Conservation (phyloP, 1,140 invertebrate species). For the Archivesica marissinica region DNA sequence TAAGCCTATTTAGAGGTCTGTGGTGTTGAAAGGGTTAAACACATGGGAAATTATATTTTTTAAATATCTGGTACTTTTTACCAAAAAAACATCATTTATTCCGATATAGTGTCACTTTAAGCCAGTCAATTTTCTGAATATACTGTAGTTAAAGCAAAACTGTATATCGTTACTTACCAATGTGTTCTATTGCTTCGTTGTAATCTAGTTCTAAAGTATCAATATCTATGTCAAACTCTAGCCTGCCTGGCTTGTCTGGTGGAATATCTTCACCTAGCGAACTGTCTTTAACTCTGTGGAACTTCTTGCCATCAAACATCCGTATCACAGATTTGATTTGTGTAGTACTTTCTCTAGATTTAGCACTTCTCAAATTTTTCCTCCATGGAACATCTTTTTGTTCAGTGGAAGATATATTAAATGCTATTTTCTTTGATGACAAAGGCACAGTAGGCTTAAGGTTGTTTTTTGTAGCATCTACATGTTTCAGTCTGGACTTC, state of each 20-base stretch:
- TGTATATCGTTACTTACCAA: no score
- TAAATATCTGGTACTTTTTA: no score
- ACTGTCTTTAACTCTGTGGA: neutral
- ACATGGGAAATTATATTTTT: no score
- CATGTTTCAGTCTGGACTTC: neutral
- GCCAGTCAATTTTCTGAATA: no score
- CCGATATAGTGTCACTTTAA: no score
- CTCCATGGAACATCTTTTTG: neutral
- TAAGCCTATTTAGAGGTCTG: no score
- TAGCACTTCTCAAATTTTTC: neutral
- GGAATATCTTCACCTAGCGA: neutral
- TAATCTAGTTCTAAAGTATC: neutral
- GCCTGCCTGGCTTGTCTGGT: conserved; percentile 6
- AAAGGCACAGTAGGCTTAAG: neutral
- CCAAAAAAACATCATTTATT: no score
- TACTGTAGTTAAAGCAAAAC: no score
- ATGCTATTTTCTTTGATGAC: neutral
- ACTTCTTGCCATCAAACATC: conserved; percentile 10
- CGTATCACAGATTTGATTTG: neutral
- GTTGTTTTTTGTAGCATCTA: neutral
- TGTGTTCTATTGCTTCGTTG: neutral
- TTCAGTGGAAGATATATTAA: neutral
- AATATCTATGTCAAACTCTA: conserved; percentile 24
- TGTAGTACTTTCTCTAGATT: neutral
- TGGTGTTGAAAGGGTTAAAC: no score